Conservation (phyloP, 2,888 invertebrate genomes). For the Plemyria rubiginata region DNA sequence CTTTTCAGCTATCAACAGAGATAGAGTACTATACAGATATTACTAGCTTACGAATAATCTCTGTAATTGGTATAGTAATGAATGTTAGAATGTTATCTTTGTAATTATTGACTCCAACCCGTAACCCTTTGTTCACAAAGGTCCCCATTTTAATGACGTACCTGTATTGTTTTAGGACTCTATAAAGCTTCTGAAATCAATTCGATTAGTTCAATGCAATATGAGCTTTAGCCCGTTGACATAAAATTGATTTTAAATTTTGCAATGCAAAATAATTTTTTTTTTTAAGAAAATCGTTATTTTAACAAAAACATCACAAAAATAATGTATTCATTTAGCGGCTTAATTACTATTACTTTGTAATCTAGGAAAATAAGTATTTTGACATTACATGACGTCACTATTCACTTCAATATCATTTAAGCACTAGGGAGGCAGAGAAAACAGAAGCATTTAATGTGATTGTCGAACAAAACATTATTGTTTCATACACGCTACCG, state of each 20-base stretch:
- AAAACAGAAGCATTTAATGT: constrained; percentile 12
- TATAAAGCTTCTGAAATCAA: too few relatives aligned
- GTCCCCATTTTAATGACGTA: constrained; percentile 1
- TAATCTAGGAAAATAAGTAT: too few relatives aligned
- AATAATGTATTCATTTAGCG: too few relatives aligned
- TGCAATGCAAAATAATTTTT: neutral
- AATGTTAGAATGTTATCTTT: constrained; percentile 6
- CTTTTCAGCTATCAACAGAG: too few relatives aligned
- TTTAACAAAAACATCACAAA: too few relatives aligned
- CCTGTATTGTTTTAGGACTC: neutral
- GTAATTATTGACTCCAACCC: neutral
- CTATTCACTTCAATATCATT: too few relatives aligned
- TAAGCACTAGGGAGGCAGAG: constrained; percentile 17
- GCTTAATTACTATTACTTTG: too few relatives aligned
- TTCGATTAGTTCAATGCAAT: neutral
- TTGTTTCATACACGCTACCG: neutral
- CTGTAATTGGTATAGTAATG: neutral
- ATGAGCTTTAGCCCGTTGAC: neutral
- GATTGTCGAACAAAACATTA: constrained; percentile 21
- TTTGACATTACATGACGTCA: too few relatives aligned
- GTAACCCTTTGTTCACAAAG: constrained; percentile 2
- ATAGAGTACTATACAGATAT: too few relatives aligned
- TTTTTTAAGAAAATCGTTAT: too few relatives aligned
- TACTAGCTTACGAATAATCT: too few relatives aligned
- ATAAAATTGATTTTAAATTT: neutral